These are phyloP conservation scores for Meloe dianella DNA, from an alignment of 2,888 invertebrate species.

Conservation along the genomic window DNA sequence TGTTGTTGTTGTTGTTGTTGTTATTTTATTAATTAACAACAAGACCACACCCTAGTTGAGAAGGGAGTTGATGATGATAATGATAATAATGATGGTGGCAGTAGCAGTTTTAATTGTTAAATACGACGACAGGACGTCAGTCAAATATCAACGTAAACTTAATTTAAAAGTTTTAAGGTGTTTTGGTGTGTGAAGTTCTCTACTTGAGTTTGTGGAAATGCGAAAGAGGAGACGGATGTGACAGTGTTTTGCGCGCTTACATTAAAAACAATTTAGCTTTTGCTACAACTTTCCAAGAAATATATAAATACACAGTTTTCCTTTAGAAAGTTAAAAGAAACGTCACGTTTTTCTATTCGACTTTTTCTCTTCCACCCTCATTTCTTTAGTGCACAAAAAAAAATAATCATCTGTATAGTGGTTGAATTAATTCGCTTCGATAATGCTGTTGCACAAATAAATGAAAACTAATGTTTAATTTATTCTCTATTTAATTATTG, in stretches of 20 bases:
- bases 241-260: constrained; percentile 32
- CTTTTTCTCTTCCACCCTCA: neutral
- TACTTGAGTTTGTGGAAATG: neutral
- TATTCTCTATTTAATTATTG: constrained; percentile 21
- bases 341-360: neutral
- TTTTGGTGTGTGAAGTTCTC: constrained; percentile 11
- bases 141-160: constrained; percentile 49
- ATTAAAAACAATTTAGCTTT: constrained; percentile 40
- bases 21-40: neutral
- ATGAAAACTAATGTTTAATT: constrained; percentile 10
- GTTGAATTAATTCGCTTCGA: constrained; percentile 1
- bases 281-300: constrained; percentile 18
- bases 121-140: constrained; percentile 48
- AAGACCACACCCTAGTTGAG: neutral
- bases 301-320: constrained; percentile 5
- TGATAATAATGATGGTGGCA: neutral
- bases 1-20: neutral
- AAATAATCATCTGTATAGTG: neutral
- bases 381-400: neutral
- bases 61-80: neutral
- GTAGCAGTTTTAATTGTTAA: constrained; percentile 45
- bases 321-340: neutral
- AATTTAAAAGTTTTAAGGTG: constrained; percentile 47
- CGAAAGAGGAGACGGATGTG: constrained; percentile 22
- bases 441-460: neutral